phyloP scores from a whole-genome alignment of 64 coral and sea anemone species.

The Stylophora pistillata region DNA sequence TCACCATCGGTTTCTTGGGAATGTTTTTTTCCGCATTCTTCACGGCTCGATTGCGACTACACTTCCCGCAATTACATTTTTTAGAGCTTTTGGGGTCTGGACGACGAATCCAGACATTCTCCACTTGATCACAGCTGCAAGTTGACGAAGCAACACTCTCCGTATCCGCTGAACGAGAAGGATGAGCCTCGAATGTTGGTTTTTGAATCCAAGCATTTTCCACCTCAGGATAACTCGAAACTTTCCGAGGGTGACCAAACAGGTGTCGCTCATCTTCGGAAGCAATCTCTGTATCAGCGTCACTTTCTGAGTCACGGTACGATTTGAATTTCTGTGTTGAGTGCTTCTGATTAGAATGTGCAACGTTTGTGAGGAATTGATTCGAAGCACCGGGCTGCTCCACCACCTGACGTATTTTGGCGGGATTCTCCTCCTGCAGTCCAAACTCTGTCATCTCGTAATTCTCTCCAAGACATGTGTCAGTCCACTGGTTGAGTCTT shows the following conservation, averaged over 20 bases:
- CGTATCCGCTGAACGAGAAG: neutral
- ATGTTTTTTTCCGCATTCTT: conserved; percentile 11
- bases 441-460: conserved; percentile 58
- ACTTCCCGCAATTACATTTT: conserved; percentile 60
- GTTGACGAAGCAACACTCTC: conserved; percentile 23
- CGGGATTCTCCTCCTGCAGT: neutral
- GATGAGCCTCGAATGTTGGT: conserved; percentile 1
- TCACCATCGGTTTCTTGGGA: conserved; percentile 17
- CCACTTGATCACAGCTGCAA: conserved; percentile 62
- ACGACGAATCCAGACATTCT: conserved; percentile 85
- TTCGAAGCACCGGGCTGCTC: neutral
- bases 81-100: conserved; percentile 21
- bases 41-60: neutral
- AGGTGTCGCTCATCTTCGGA: conserved; percentile 80
- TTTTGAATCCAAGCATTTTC: conserved; percentile 80
- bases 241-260: conserved; percentile 38
- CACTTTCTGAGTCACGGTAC: conserved; percentile 83
- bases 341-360: neutral
- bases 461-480: conserved; percentile 23
- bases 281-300: conserved; percentile 76
- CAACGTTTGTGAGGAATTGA: neutral
- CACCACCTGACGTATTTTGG: neutral
- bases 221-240: conserved; percentile 20
- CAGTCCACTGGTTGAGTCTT: conserved; percentile 80
- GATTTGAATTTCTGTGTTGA: conserved; percentile 73